Base-by-base conservation (phyloP, 2,113 vertebrate genomes). In the Formicarius rufipectus region DNA sequence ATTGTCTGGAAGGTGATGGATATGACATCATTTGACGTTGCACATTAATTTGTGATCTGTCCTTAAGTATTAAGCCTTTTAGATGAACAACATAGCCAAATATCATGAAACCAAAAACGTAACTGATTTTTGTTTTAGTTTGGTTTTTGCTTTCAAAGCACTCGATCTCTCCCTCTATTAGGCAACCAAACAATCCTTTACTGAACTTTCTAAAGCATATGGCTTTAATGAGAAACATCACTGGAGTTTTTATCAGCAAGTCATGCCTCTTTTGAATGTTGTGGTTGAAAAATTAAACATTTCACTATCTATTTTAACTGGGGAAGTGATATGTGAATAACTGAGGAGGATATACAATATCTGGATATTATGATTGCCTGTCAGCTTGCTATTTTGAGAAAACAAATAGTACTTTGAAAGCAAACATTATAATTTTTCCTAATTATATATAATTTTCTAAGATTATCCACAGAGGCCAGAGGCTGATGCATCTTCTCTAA, bases 381-480 rank as follows among this genome's bases (percentile, higher is more conserved):
- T n/a, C 30, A 50, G 58, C 42, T 91, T 89, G 52, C 84, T 75
- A 93, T 93, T 90, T 93, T 82, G 6, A 42, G 71, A 94, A 91
- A 96, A 71, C 52, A 84, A 92, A 76, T 6, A 80, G 53, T 87
- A 87, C 47, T 95, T 84, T 78, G 67, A 79, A 93, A 95, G 67
- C 10, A 88, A 94, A 73, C 42, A 37, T 67, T 86, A 27, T 89
- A 62, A 82, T 96, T 96, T 94, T 73, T 93, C 56, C n/a, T 53
- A 96, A 96, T 91, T 84, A 73, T 40, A 96, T 95, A 42, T 88
- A 7, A 96, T 97, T 94, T 96, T 88, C 78, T 80, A 63, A 94
- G 78, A 85, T 74, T 91, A 80, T 78, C 59, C 89, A 67, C 44
- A 90, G 62, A 73, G 63, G 47, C 15, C 92, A 95, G 44, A 63